Evolutionary conservation across 2,797 vertebrate species (phyloP), one percentile per base, ranked within the genome.

Genomic region (Varecia variegata): DNA sequence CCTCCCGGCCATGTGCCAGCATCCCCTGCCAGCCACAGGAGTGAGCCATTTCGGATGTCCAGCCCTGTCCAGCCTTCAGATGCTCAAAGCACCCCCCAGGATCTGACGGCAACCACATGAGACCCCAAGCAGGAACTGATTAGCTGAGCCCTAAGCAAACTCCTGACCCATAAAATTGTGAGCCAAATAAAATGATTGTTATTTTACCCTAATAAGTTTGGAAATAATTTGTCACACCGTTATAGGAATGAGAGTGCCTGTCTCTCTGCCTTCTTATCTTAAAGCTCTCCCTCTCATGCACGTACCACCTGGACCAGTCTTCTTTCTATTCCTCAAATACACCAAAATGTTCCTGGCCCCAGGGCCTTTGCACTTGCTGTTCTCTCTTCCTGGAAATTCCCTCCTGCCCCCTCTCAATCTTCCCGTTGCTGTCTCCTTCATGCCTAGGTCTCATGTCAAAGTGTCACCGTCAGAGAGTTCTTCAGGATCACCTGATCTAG

Each of bases 101-200:
- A 45, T 15, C 20, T 17, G 65, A 27, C 23, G 5, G 15, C 45
- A 27, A 58, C 65, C 0, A 0, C 25, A 1, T 1, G 1, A 45
- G 62, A n/a, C 10, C 20, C 8, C 25, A 27, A 52, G 60, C 0
- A 8, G 45, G 45, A 77, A 10, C 13, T 17, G 5, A 38, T 2
- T 0, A 4, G 5, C 82, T 40, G 21, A 87, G 15, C 54, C 88
- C 70, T 35, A 27, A 18, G 14, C 12, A 4, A 50, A 45, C 76
- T 54, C 21, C 27, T 38, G 38, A 47, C 9, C 30, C 45, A 11
- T 3, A 20, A 56, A 15, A 74, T 3, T n/a, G 17, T 27, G 13
- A 77, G 32, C 70, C 68, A 80, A 40, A 60, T 43, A 84, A 30
- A 52, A 17, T 4, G 3, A 23, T 2, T 6, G 30, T 27, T 35